A percentile compares a stretch with the other conserved stretches of the same genome.
Evolutionary conservation across 2,888 invertebrate species (phyloP).

Genomic region (Lasioglossum pauxillum): DNA sequence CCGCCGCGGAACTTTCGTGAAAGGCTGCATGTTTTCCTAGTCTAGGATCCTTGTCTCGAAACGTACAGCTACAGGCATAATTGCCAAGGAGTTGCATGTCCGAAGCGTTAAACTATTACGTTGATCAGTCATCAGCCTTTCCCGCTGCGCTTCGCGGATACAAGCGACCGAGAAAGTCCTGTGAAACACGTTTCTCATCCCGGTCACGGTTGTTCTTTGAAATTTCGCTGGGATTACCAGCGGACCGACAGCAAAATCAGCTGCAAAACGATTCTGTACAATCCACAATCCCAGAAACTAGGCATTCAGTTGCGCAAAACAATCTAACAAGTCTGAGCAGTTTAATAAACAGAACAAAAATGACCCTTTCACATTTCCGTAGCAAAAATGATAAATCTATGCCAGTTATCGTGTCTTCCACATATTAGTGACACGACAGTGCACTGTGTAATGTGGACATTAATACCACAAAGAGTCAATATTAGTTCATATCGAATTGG

Average conservation of each 20-base stretch:
- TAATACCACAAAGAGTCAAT: not conserved
- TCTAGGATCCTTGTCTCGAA: slow-evolving; percentile 3
- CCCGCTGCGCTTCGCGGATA: not conserved
- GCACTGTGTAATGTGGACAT: no score
- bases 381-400: no score
- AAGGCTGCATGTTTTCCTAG: not conserved
- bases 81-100: not conserved
- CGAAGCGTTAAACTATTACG: slow-evolving; percentile 16
- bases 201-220: slow-evolving; percentile 27
- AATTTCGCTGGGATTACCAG: slow-evolving; percentile 44
- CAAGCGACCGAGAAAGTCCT: slow-evolving; percentile 47
- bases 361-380: not conserved
- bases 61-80: slow-evolving; percentile 2
- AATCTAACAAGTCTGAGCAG: not conserved
- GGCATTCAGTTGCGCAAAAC: not conserved
- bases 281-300: not conserved
- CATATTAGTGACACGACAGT: no score
- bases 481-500: not conserved
- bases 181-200: slow-evolving; percentile 44
- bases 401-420: no score
- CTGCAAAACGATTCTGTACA: no score
- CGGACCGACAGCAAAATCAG: not conserved
- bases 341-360: not conserved
- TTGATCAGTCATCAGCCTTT: slow-evolving; percentile 29
- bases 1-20: not conserved